Base-by-base conservation (phyloP, 1,140 invertebrate genomes). In the Anoplolepis gracilipes region DNA sequence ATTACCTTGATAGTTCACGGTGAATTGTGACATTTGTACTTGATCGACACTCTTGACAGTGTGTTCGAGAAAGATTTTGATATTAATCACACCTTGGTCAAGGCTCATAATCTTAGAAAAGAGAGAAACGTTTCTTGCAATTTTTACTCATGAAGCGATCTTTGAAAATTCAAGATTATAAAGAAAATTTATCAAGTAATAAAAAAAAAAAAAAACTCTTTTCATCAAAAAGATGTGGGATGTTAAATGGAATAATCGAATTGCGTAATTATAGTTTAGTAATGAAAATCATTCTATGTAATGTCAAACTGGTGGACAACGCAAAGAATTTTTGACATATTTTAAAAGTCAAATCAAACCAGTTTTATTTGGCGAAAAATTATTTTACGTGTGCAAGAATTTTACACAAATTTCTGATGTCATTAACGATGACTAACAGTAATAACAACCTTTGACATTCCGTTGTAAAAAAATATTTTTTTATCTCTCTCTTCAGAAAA, bases 1-100 rank as follows among this genome's bases (percentile, higher is more conserved):
- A 86, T 88, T 79, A 65, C 53, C 62, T 78, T 65, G 84, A 7
- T 16, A 39, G 46, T 64, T 73, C 81, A 61, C 64, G 55, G 39
- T 64, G 22, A 57, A 46, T 67, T 39, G n/a, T n/a, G n/a, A 36
- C 25, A 49, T 22, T 39, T 62, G 73, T 67, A 33, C 65, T 76
- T 79, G 67, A 87, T 33, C 42, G 73, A 28, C 33, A 53, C 39
- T 55, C 39, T 49, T 49, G 64, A 49, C 28, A 39, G 53, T 53
- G 13, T 19, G 70, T 16, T 33, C 16, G 25, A 36, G 19, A 64
- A 77, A 77, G n/a, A 19, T n/a, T 1, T 13, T 13, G 42, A 55
- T 30, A 25, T 67, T 67, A 46, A 59, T n/a, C 7, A 1, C 28
- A n/a, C 19, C 10, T 53, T 25, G 46, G 25, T 11, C 0, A 36